Percentiles rank a stretch among this genome's conserved stretches.
Evolutionary conservation across 2,888 invertebrate species (phyloP).

Genomic region (Drosophila falleni): DNA sequence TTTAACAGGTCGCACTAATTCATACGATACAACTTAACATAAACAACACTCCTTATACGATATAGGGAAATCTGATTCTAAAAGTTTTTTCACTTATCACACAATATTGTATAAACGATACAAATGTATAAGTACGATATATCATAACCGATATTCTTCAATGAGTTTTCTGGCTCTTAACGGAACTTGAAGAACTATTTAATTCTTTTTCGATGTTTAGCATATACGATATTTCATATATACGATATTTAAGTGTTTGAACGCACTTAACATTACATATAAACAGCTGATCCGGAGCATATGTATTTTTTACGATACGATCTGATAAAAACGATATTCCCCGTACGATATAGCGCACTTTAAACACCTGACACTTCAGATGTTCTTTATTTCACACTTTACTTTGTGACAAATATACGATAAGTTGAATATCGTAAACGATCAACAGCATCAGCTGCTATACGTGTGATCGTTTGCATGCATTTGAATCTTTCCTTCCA

Average conservation of each 20-base stretch:
- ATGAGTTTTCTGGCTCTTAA: too few species aligned
- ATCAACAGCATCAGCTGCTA: constrained; percentile 19
- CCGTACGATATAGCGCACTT: neutral
- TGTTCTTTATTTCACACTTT: constrained; percentile 2
- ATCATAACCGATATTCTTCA: neutral
- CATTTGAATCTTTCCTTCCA: constrained; percentile 9
- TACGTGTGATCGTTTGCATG: constrained; percentile 37
- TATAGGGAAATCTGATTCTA: neutral
- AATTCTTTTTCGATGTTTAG: neutral
- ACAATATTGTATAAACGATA: neutral
- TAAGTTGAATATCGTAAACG: constrained; percentile 12
- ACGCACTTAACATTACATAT: neutral
- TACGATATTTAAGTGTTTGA: neutral
- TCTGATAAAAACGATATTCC: neutral
- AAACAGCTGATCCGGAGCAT: neutral
- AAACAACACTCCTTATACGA: neutral
- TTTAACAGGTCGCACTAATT: neutral
- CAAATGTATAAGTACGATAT: too few species aligned
- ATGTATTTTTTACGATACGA: neutral
- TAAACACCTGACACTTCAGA: constrained; percentile 2
- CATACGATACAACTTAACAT: neutral
- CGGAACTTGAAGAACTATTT: neutral
- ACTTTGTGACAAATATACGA: constrained; percentile 1
- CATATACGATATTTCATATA: constrained; percentile 1
- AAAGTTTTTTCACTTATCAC: neutral